These are phyloP conservation scores for Anhinga rufa DNA, from an alignment of 2,113 vertebrate species.

Conservation along the genomic window DNA sequence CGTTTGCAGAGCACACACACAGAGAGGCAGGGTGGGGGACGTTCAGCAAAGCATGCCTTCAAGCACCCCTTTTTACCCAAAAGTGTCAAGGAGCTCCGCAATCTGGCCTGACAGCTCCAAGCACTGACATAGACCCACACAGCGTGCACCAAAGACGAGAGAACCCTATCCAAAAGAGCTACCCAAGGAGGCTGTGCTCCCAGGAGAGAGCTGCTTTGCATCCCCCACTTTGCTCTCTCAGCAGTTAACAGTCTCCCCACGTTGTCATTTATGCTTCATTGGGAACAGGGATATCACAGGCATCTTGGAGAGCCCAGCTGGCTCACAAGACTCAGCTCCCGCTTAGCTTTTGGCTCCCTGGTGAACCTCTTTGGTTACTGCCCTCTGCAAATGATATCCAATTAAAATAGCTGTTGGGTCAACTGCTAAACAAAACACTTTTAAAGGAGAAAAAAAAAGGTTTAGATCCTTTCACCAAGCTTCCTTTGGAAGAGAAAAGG, in stretches of 20 bases:
- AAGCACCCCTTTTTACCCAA: not conserved
- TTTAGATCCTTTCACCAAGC: constrained; percentile 5
- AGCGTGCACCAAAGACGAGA: not conserved
- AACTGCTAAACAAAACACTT: not conserved
- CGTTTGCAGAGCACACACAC: not conserved
- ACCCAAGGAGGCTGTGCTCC: not conserved
- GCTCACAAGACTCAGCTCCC: not conserved
- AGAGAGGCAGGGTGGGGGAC: not conserved
- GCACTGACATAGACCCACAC: not conserved
- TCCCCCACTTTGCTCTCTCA: not conserved
- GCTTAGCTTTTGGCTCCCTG: not conserved
- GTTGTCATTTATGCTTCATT: not conserved
- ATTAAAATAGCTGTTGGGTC: constrained; percentile 6
- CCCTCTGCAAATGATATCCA: not conserved
- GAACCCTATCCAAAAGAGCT: not conserved
- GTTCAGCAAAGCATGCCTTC: rapidly evolving
- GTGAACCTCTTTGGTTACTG: not conserved
- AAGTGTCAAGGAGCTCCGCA: not conserved
- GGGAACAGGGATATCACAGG: not conserved
- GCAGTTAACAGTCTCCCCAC: not conserved
- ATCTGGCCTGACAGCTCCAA: not conserved
- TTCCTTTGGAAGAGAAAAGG: constrained; percentile 2
- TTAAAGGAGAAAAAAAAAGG: not conserved
- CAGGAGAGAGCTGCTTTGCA: not conserved
- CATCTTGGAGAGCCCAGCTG: not conserved